Evolutionary conservation across 2,888 invertebrate genomes (phyloP), one percentile per base, ranked within the genome.

Genomic region (Chouioia cunea): DNA sequence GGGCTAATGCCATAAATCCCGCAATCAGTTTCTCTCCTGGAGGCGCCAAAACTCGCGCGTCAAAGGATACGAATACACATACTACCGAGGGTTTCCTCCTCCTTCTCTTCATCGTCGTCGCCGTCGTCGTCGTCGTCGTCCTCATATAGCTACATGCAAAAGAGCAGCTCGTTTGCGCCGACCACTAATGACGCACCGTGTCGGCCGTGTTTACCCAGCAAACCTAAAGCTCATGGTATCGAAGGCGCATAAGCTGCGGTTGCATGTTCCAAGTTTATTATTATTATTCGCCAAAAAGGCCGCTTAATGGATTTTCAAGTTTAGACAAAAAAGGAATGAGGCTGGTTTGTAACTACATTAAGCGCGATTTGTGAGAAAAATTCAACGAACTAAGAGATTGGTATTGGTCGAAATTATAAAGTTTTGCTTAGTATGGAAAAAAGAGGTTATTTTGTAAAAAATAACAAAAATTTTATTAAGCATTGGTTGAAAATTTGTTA

Each of bases 131-230:
- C 8, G 8, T 23, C 8, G n/a, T 14, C 15, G 27, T 18, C 36
- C 16, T 20, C 18, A 4, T 50, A 16, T 16, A 20, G 8, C 18
- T 20, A 10, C 50, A 20, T 8, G 48, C 18, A 20, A 58, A 44
- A 22, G 36, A 56, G 36, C 56, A 43, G 8, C 23, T 15, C 77
- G 78, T 81, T 80, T 79, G 77, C 77, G 76, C 63, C 76, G 74
- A 76, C 79, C 79, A 78, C 80, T 82, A 82, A 82, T 83, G 83
- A 82, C 80, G 80, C 77, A 68, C 75, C 77, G 76, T 81, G 81
- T 82, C 79, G 59, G 74, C 76, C 36, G 36, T 83, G 83, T 83
- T 83, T 82, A 79, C 82, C 80, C 64, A 78, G 82, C 79, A 83
- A 83, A 83, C 83, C 79, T 71, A 36, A 36, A 36, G 36, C 36